Evolutionary conservation across 2,113 vertebrate species (phyloP).

Genomic region (Struthidea cinerea): DNA sequence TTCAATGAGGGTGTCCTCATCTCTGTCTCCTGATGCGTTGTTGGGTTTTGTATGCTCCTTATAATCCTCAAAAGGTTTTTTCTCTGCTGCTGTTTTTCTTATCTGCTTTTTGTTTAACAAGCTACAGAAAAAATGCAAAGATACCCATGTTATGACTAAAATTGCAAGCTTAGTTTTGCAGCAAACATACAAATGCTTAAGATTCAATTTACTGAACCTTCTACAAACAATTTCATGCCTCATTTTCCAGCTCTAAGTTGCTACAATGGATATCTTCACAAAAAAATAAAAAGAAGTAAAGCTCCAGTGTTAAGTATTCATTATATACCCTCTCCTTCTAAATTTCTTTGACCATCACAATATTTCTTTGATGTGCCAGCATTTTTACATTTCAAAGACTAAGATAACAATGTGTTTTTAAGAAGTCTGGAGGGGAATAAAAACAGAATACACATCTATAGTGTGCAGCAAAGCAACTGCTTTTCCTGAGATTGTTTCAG

Average conservation of each 20-base stretch:
- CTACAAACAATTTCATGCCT: constrained; percentile 72
- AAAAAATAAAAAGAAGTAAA: constrained; percentile 37
- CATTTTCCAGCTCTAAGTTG: constrained; percentile 60
- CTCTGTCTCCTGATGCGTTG: not conserved
- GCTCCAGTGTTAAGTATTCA: constrained; percentile 59
- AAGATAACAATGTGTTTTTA: constrained; percentile 75
- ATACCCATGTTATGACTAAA: not conserved
- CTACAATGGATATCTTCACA: constrained; percentile 48
- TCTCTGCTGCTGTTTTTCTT: not conserved
- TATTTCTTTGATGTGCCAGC: constrained; percentile 72
- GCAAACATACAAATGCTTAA: constrained; percentile 37
- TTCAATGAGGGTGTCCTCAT: not conserved
- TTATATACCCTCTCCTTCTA: constrained; percentile 59
- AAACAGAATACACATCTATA: constrained; percentile 29
- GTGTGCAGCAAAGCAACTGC: not conserved
- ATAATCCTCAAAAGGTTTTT: not conserved
- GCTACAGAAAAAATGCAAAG: constrained; percentile 9
- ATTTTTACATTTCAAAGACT: constrained; percentile 76
- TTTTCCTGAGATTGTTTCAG: not conserved
- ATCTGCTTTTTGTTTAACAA: not conserved
- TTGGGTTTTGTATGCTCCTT: not conserved
- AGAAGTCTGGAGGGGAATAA: constrained; percentile 63
- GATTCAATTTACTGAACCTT: constrained; percentile 57
- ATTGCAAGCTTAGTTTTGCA: constrained; percentile 9
- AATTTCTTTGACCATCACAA: constrained; percentile 69